These are phyloP conservation scores for Otus scops DNA, from an alignment of 2,797 vertebrate species.

Conservation along the genomic window DNA sequence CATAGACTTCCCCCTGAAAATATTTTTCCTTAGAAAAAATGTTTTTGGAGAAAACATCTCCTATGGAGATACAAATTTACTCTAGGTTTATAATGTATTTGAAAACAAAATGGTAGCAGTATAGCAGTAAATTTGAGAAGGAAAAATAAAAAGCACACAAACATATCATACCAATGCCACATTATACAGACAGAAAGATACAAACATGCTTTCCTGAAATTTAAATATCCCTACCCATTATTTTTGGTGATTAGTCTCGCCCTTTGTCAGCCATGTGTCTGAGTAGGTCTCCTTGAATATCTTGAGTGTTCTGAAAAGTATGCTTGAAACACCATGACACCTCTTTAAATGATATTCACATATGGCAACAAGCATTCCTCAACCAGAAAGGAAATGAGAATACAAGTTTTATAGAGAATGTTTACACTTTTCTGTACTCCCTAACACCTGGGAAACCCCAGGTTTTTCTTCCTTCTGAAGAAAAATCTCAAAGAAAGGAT, in stretches of 20 bases:
- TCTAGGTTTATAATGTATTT: not conserved
- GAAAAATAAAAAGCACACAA: not conserved
- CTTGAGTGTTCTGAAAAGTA: not conserved
- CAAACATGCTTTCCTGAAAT: not conserved
- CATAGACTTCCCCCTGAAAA: not conserved
- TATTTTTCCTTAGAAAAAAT: not conserved
- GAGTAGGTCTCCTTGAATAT: not conserved
- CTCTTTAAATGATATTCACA: conserved; percentile 43
- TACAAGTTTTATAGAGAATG: conserved; percentile 23
- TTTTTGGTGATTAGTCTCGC: not conserved
- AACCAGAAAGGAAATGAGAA: conserved; percentile 56
- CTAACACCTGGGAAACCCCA: not conserved
- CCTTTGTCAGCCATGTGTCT: not conserved
- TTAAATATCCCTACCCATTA: not conserved
- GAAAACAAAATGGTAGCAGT: not conserved
- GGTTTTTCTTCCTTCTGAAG: not conserved
- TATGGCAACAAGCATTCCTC: conserved; percentile 33
- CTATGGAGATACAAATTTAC: not conserved
- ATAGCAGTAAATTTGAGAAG: not conserved
- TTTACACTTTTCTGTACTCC: conserved; percentile 19
- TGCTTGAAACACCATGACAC: not conserved
- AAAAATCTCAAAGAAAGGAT: not conserved
- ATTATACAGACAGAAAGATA: not conserved
- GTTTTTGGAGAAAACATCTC: not conserved
- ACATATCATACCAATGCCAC: not conserved